Evolutionary conservation across 2,888 invertebrate genomes (phyloP).

Genomic region (Euproctis similis): DNA sequence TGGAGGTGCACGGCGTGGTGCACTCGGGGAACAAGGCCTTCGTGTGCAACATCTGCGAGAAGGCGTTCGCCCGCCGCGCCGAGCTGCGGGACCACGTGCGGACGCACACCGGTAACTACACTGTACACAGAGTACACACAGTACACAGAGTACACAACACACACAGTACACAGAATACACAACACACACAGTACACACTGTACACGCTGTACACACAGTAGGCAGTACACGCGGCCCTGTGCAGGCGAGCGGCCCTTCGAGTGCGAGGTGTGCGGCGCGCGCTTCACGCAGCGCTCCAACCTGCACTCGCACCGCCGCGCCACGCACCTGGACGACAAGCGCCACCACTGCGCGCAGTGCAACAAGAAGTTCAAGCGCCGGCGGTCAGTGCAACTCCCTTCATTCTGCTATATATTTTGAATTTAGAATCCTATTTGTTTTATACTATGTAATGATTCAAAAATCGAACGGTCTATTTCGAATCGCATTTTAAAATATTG

Average conservation of each 20-base stretch:
- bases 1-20: slow-evolving; percentile 86
- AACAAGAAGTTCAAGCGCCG: slow-evolving; percentile 83
- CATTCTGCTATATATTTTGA: too few relatives aligned
- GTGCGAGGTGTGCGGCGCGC: slow-evolving; percentile 85
- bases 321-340: slow-evolving; percentile 85
- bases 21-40: slow-evolving; percentile 86
- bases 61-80: slow-evolving; percentile 83
- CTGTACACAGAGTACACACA: too few relatives aligned
- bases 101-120: slow-evolving; percentile 79
- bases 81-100: slow-evolving; percentile 88
- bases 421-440: too few relatives aligned
- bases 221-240: too few relatives aligned
- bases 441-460: too few relatives aligned
- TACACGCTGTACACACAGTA: too few relatives aligned
- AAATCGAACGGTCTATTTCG: too few relatives aligned
- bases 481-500: too few relatives aligned
- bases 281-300: slow-evolving; percentile 89
- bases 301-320: slow-evolving; percentile 86
- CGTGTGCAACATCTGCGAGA: slow-evolving; percentile 34
- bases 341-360: slow-evolving; percentile 82
- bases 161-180: neutral
- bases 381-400: slow-evolving; percentile 31
- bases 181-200: too few relatives aligned
- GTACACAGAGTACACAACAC: neutral
- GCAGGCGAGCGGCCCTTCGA: slow-evolving; percentile 84